These are phyloP conservation scores for Rhabdophis nuchalis DNA, from an alignment of 2,797 vertebrate genomes.

Conservation along the genomic window DNA sequence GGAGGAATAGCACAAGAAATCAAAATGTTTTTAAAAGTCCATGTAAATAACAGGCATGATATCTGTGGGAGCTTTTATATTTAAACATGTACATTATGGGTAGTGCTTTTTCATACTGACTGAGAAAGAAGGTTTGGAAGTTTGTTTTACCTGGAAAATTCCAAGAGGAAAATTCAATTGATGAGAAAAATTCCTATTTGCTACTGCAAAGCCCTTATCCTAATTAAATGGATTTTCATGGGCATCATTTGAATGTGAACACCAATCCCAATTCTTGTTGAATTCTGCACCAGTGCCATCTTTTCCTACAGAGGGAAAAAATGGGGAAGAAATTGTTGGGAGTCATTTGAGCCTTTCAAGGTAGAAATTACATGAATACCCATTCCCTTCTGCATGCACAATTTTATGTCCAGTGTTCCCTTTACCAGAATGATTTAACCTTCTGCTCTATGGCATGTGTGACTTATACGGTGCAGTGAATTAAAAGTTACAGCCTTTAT, in stretches of 20 bases:
- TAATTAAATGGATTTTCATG: slow-evolving; percentile 39
- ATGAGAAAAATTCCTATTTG: slow-evolving; percentile 13
- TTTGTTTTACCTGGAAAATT: not conserved
- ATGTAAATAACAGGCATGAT: not conserved
- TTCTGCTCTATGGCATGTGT: slow-evolving; percentile 50
- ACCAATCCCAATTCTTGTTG: slow-evolving; percentile 49
- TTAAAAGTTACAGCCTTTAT: slow-evolving; percentile 58
- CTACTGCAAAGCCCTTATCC: slow-evolving; percentile 8
- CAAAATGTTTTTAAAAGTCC: not conserved
- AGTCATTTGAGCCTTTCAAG: slow-evolving; percentile 50
- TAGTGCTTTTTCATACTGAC: not conserved
- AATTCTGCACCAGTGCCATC: slow-evolving; percentile 44
- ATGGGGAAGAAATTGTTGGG: not conserved
- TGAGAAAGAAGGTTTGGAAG: not conserved
- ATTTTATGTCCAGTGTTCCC: slow-evolving; percentile 44
- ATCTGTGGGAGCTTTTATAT: not conserved
- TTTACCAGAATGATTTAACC: slow-evolving; percentile 56
- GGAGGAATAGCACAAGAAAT: not conserved
- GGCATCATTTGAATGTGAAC: slow-evolving; percentile 37
- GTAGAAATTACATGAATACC: slow-evolving; percentile 29
- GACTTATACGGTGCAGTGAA: slow-evolving; percentile 48
- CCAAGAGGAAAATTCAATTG: not conserved
- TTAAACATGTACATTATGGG: not conserved
- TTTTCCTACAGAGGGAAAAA: slow-evolving; percentile 28
- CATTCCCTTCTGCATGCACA: slow-evolving; percentile 46